Evolutionary conservation across 1,140 invertebrate genomes (phyloP).

Genomic region (Procambarus clarkii): DNA sequence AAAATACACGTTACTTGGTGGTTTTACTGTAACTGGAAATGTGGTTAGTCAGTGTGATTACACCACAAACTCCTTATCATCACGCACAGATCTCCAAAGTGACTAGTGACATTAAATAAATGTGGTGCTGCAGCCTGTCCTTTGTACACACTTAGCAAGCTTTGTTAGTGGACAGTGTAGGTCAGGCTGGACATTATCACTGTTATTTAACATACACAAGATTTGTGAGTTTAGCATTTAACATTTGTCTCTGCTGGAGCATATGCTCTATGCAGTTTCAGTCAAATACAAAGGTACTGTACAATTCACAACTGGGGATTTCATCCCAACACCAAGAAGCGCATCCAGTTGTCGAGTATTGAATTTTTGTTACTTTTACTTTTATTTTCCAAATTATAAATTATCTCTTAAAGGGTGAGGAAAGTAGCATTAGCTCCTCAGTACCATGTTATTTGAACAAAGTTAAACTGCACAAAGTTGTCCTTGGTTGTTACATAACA

Average conservation of each 20-base stretch:
- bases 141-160: neutral
- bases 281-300: neutral
- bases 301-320: neutral
- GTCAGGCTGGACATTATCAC: neutral
- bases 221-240: neutral
- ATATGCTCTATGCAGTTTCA: neutral
- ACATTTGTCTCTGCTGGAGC: neutral
- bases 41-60: neutral
- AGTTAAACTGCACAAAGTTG: conserved; percentile 5
- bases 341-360: neutral
- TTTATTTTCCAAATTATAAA: neutral
- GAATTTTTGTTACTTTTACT: neutral
- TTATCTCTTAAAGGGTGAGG: neutral
- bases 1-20: neutral
- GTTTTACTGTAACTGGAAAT: neutral
- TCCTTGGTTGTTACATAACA: neutral
- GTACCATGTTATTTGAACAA: neutral
- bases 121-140: neutral
- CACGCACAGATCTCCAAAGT: neutral
- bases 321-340: neutral
- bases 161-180: no score
- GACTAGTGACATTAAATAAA: neutral
- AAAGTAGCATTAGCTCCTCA: neutral
- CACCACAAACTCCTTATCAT: neutral
- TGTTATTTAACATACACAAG: neutral